A percentile compares a stretch with the other conserved stretches of the same genome.
Conservation (phyloP, 1,140 invertebrate genomes). For the Hypsibius dujardini region DNA sequence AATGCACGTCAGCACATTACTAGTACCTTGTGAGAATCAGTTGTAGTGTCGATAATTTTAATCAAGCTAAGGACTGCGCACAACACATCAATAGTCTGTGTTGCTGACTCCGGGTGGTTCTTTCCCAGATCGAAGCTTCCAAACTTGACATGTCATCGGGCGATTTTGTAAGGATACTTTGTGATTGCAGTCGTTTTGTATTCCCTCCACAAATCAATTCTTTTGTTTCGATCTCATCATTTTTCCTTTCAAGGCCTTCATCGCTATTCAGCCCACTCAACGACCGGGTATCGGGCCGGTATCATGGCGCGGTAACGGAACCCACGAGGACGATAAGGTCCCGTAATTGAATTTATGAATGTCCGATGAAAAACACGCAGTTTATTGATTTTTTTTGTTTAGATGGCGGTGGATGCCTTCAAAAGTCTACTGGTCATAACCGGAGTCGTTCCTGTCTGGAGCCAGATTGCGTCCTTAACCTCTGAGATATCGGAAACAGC, state of each 20-base stretch:
- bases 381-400: too few species aligned
- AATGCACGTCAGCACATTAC: too few species aligned
- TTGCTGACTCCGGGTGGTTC: too few species aligned
- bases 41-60: too few species aligned
- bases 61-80: too few species aligned
- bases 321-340: too few species aligned
- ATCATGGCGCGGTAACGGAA: background rate
- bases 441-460: background rate
- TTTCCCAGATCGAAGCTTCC: background rate
- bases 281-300: background rate
- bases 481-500: background rate
- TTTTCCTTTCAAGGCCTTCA: background rate
- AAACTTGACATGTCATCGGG: background rate
- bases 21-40: too few species aligned
- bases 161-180: slow-evolving; percentile 11
- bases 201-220: background rate
- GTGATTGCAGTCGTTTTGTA: too few species aligned
- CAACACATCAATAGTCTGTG: too few species aligned
- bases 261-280: background rate
- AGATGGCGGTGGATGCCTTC: background rate
- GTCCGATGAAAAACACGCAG: too few species aligned
- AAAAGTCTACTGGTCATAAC: background rate
- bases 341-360: too few species aligned
- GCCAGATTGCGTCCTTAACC: background rate
- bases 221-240: background rate